A percentile compares a stretch with the other conserved stretches of the same genome.
Evolutionary conservation across 2,113 vertebrate species (phyloP).

Genomic region (Brevimyrus niger): DNA sequence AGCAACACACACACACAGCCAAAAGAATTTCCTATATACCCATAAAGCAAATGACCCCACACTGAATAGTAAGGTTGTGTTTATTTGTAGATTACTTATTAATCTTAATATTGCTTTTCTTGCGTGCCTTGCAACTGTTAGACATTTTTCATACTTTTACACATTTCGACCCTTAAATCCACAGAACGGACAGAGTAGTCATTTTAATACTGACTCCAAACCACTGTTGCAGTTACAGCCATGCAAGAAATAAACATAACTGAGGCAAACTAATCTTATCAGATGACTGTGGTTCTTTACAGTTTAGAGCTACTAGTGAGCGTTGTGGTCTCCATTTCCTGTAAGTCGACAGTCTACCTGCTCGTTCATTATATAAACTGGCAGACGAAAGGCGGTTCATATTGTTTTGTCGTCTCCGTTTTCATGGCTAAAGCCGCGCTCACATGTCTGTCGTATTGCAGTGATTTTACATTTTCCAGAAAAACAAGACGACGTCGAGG

Average conservation of each 20-base stretch:
- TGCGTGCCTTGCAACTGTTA: neutral
- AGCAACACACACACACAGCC: neutral
- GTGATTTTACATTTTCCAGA: neutral
- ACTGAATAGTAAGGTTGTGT: neutral
- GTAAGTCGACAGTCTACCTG: neutral
- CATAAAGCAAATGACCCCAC: neutral
- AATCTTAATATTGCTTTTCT: neutral
- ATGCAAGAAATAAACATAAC: neutral
- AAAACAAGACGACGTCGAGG: neutral
- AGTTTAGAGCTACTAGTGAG: neutral
- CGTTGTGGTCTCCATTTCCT: neutral
- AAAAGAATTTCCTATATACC: neutral
- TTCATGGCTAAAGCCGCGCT: neutral
- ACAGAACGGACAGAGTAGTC: neutral
- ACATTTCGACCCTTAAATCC: neutral
- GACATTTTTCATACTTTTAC: neutral
- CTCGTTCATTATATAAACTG: neutral
- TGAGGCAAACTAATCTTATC: neutral
- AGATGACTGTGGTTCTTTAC: neutral
- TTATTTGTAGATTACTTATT: neutral
- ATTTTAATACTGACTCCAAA: neutral
- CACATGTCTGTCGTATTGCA: neutral
- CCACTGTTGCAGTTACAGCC: neutral
- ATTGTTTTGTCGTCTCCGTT: neutral
- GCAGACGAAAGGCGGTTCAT: neutral